These are phyloP conservation scores for Caretta caretta DNA, from an alignment of 2,113 vertebrate genomes.

Conservation along the genomic window DNA sequence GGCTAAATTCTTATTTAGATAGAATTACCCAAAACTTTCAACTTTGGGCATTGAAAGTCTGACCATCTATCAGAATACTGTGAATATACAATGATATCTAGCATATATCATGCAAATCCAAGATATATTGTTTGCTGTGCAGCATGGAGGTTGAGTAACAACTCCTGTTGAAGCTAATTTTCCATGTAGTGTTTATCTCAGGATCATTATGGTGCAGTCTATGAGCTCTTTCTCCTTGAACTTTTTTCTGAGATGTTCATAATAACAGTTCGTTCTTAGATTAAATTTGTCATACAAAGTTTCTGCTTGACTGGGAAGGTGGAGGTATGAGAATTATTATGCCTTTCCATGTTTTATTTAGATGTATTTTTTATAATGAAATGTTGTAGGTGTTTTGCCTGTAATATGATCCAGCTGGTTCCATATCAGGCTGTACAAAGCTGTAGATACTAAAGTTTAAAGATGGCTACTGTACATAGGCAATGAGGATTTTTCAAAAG, in stretches of 20 bases:
- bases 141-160: neutral
- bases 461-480: neutral
- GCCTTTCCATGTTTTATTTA: conserved; percentile 51
- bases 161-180: neutral
- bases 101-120: neutral
- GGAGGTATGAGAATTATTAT: conserved; percentile 37
- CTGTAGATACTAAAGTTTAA: neutral
- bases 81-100: neutral
- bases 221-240: neutral
- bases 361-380: conserved; percentile 57
- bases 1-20: neutral
- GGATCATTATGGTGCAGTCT: conserved; percentile 10
- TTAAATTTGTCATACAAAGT: conserved; percentile 34
- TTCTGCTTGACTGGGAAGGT: conserved; percentile 18
- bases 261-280: neutral
- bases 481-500: too few relatives aligned
- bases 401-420: conserved; percentile 43
- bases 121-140: neutral
- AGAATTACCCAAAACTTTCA: neutral
- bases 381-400: conserved; percentile 51
- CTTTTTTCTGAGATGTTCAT: conserved; percentile 33
- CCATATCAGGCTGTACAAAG: conserved; percentile 37
- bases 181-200: neutral
- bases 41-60: neutral
- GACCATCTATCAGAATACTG: neutral